Evolutionary conservation across 2,888 invertebrate genomes (phyloP).

Genomic region (Drosophila fungiperda): DNA sequence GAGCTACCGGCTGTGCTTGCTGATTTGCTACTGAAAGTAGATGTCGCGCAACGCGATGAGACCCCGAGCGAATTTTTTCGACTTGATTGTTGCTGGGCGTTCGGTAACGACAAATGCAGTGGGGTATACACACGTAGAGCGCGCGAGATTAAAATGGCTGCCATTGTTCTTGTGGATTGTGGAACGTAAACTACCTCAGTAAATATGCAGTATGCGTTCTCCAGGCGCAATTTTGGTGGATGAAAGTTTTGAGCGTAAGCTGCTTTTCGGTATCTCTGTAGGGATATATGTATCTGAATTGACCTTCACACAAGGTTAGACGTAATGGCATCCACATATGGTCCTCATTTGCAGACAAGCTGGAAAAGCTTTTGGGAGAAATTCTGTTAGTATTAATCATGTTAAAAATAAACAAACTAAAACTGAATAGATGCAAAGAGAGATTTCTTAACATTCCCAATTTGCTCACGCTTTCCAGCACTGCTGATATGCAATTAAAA

Average conservation of each 20-base stretch:
- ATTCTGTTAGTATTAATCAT: not conserved
- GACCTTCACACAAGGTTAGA: slow-evolving; percentile 75
- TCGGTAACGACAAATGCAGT: slow-evolving; percentile 34
- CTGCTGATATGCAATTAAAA: slow-evolving; percentile 7
- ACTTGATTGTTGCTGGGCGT: slow-evolving; percentile 6
- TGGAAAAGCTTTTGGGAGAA: not conserved
- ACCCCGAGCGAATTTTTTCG: slow-evolving; percentile 18
- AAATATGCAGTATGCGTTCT: slow-evolving; percentile 32
- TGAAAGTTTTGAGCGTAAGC: slow-evolving; percentile 28
- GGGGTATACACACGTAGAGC: slow-evolving; percentile 33
- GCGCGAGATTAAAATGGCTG: slow-evolving; percentile 41
- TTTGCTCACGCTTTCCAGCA: slow-evolving; percentile 23
- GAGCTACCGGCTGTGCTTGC: slow-evolving; percentile 67
- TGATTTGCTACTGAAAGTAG: slow-evolving; percentile 68
- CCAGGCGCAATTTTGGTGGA: slow-evolving; percentile 37
- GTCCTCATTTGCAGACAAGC: slow-evolving; percentile 3
- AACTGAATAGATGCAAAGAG: not conserved
- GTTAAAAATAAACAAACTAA: slow-evolving; percentile 4
- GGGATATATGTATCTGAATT: slow-evolving; percentile 35
- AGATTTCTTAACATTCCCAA: not conserved
- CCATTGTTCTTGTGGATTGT: slow-evolving; percentile 63
- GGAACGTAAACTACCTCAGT: slow-evolving; percentile 26
- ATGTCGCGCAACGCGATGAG: slow-evolving; percentile 29
- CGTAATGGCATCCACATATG: slow-evolving; percentile 48
- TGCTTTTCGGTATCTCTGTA: slow-evolving; percentile 31